phyloP scores from a whole-genome alignment of 2,888 invertebrate species.

The Hirtodrosophila cameraria region DNA sequence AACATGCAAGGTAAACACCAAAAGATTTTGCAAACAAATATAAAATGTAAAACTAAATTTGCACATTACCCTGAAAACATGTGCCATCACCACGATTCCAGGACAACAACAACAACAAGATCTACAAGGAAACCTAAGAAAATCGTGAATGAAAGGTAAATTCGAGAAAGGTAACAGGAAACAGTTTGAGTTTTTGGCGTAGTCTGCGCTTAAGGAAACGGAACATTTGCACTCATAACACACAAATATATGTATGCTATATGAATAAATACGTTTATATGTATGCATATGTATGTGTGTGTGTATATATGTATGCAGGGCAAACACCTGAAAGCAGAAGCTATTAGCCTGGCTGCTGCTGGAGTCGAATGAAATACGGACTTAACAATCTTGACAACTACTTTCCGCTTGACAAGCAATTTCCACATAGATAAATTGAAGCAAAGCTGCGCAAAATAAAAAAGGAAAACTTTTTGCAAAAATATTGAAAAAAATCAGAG shows the following conservation, averaged over 20 bases:
- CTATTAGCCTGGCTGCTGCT: conserved; percentile 53
- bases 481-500: conserved; percentile 17
- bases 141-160: conserved; percentile 45
- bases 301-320: conserved; percentile 5
- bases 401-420: conserved; percentile 84
- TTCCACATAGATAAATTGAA: conserved; percentile 79
- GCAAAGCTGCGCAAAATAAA: conserved; percentile 45
- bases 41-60: conserved; percentile 78
- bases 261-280: conserved; percentile 7
- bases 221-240: conserved; percentile 5
- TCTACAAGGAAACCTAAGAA: conserved; percentile 37
- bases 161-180: conserved; percentile 35
- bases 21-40: conserved; percentile 61
- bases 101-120: conserved; percentile 26
- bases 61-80: conserved; percentile 63
- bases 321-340: conserved; percentile 44
- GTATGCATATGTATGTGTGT: conserved; percentile 1
- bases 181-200: conserved; percentile 45
- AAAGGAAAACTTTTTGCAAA: conserved; percentile 1
- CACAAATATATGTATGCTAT: conserved; percentile 1
- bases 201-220: conserved; percentile 42
- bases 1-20: conserved; percentile 14
- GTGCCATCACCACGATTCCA: conserved; percentile 41
- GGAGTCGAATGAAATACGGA: conserved; percentile 76
- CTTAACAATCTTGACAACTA: conserved; percentile 84